Percentiles rank a stretch among this genome's conserved stretches.
Conservation (phyloP, 2,888 invertebrate genomes). For the Andrena bucephala region DNA sequence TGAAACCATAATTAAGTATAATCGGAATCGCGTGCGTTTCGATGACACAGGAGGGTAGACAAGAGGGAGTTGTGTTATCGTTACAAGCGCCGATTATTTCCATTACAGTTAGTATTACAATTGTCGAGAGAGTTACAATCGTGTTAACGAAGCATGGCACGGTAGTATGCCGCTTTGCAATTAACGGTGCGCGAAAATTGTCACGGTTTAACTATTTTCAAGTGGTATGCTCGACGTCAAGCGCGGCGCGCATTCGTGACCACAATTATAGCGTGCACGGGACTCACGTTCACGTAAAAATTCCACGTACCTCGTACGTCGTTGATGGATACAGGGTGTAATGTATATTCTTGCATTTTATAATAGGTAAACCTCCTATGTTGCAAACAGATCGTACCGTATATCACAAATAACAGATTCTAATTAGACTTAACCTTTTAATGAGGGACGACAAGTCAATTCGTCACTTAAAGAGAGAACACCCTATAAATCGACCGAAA, state of each 20-base stretch:
- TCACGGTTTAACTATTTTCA: slow-evolving; percentile 40
- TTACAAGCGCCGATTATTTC: slow-evolving; percentile 12
- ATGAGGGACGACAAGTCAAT: no score
- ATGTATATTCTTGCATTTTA: neutral
- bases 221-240: slow-evolving; percentile 18
- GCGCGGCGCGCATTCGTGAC: neutral
- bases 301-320: neutral
- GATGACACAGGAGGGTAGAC: neutral
- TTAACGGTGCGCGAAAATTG: slow-evolving; percentile 41
- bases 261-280: slow-evolving; percentile 9
- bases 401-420: neutral
- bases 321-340: neutral
- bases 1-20: neutral
- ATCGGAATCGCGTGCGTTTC: neutral
- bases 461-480: no score
- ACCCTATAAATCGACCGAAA: no score
- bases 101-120: slow-evolving; percentile 10
- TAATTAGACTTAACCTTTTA: no score
- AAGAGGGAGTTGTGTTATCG: neutral
- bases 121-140: slow-evolving; percentile 31
- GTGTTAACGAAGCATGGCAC: slow-evolving; percentile 30
- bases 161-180: slow-evolving; percentile 20
- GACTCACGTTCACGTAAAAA: slow-evolving; percentile 19
- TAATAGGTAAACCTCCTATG: neutral
- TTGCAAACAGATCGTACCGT: neutral